Evolutionary conservation across 2,888 invertebrate genomes (phyloP).

Genomic region (Rutpela maculata): DNA sequence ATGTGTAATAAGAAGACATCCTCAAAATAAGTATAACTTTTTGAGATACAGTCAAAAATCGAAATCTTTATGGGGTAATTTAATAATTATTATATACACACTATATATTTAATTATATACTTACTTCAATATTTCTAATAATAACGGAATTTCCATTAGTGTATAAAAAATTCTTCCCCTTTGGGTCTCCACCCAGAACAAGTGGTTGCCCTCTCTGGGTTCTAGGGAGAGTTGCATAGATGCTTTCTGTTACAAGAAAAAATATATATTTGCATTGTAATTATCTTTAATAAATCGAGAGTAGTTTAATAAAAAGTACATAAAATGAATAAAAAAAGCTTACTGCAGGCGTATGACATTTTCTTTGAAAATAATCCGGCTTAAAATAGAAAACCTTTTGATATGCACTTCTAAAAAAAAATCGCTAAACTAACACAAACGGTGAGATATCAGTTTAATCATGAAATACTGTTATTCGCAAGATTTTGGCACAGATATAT

Average conservation of each 20-base stretch:
- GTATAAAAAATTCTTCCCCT: conserved; percentile 97
- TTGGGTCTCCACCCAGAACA: conserved; percentile 96
- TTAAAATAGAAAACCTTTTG: conserved; percentile 51
- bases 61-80: no score
- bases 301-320: conserved; percentile 24
- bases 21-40: no score
- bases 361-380: conserved; percentile 47
- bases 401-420: conserved; percentile 27
- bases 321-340: conserved; percentile 53
- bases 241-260: conserved; percentile 79
- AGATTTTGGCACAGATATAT: conserved; percentile 54
- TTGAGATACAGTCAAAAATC: no score
- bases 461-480: conserved; percentile 43
- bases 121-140: conserved; percentile 94
- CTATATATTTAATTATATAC: no score
- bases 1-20: no score
- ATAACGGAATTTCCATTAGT: conserved; percentile 98
- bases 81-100: neutral
- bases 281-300: neutral
- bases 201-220: conserved; percentile 96
- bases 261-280: conserved; percentile 9
- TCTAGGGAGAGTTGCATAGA: conserved; percentile 94
- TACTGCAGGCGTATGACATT: conserved; percentile 70
- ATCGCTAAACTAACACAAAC: conserved; percentile 5
- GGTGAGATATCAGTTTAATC: conserved; percentile 16